Conservation (phyloP, 2,888 invertebrate genomes). For the Argyresthia albistria region DNA sequence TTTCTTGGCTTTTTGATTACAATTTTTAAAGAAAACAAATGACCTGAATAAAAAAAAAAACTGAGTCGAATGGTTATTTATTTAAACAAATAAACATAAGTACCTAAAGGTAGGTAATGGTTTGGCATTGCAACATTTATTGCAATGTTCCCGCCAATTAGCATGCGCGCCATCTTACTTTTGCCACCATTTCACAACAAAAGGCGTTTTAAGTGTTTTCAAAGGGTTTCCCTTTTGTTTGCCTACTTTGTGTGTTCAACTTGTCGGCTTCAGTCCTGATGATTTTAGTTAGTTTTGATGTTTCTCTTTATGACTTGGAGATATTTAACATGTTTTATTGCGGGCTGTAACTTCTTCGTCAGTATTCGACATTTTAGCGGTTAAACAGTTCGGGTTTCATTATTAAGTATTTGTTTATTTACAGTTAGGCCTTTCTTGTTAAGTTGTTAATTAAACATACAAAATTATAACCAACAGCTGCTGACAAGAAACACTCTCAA, state of each 20-base stretch:
- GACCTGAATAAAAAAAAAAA: background rate
- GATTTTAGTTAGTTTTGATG: background rate
- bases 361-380: no score
- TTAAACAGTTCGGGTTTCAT: no score
- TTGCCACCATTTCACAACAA: constrained; percentile 29
- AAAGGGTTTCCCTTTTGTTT: constrained; percentile 44
- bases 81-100: background rate
- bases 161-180: constrained; percentile 21
- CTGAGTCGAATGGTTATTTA: background rate
- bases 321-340: constrained; percentile 12
- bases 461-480: no score
- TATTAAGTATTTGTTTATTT: no score
- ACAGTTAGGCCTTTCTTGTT: no score
- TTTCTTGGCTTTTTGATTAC: background rate
- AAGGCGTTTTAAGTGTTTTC: constrained; percentile 39
- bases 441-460: no score
- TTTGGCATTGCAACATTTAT: background rate
- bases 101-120: no score
- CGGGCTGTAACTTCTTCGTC: no score
- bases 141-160: constrained; percentile 52
- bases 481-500: no score
- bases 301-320: background rate
- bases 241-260: constrained; percentile 25
- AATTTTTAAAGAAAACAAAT: background rate
- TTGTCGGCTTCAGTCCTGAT: background rate